Percentiles rank a stretch among this genome's conserved stretches.
Evolutionary conservation across 2,113 vertebrate species (phyloP).

Genomic region (Xenopus laevis): DNA sequence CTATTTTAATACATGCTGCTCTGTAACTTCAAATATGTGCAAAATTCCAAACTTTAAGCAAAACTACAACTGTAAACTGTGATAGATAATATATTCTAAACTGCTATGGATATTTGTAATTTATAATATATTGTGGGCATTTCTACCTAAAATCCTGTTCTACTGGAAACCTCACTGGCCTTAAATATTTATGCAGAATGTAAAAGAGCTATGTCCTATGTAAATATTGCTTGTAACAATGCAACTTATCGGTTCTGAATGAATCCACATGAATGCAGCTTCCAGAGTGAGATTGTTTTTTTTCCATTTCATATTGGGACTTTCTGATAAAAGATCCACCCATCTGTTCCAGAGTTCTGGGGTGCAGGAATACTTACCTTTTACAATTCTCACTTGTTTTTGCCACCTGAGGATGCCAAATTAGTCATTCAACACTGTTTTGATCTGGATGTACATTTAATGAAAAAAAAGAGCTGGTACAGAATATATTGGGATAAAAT

Average conservation of each 20-base stretch:
- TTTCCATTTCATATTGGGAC: too few species aligned
- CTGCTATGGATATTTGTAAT: background rate
- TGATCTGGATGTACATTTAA: constrained; percentile 8
- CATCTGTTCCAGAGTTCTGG: too few species aligned
- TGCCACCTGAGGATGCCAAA: too few species aligned
- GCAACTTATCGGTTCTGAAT: background rate
- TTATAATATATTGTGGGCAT: background rate
- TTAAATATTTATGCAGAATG: constrained; percentile 5
- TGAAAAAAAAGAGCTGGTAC: constrained; percentile 3
- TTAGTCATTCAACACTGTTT: background rate
- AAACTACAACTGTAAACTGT: background rate
- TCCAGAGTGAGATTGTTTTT: too few species aligned
- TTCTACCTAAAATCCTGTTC: background rate
- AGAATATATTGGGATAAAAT: background rate
- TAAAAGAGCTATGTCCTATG: background rate
- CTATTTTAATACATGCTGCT: background rate
- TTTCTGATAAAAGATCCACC: too few species aligned
- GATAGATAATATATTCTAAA: too few species aligned
- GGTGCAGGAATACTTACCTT: too few species aligned
- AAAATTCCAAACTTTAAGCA: constrained; percentile 9
- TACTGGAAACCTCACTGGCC: constrained; percentile 14
- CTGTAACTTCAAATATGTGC: background rate
- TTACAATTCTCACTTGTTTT: too few species aligned
- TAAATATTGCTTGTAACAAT: constrained; percentile 25
- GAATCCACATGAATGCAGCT: too few species aligned